Evolutionary conservation across 2,888 invertebrate genomes (phyloP), one percentile per base, ranked within the genome.

Genomic region (Hylaea fasciaria): DNA sequence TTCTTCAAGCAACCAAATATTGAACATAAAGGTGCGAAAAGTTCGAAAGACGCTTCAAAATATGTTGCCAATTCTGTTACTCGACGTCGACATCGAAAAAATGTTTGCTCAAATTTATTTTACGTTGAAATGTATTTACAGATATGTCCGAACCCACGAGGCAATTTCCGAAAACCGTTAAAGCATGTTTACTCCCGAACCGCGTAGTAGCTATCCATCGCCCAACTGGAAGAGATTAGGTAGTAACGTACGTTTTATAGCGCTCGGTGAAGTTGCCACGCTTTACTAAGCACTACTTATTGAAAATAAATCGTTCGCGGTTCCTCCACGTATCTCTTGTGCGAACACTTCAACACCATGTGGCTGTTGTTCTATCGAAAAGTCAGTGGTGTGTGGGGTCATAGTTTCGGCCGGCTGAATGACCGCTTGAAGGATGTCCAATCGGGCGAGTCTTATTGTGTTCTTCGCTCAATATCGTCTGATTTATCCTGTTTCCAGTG

Each of bases 391-490:
- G 64, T 69, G 75, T 65, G 67, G 59, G 56, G 56, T 60, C 61
- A 63, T 64, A 68, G 64, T 71, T 67, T 69, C 64, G 62, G 68
- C 64, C 55, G 61, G 70, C 71, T 69, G 69, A 69, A 74, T 68
- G 68, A 67, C 66, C 65, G 35, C 37, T 46, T 54, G 57, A 57
- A 47, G 49, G 65, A 64, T 70, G 69, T 58, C 62, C 67, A 71
- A 73, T 74, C 67, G 71, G 65, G 59, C 56, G 62, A 49, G 66
- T 55, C 64, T 67, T 60, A 54, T 57, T 57, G 29, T 55, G 69
- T 69, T 68, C 65, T 70, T 65, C 62, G 51, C 37, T 65, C 60
- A 55, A 62, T 57, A 50, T 59, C 55, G 56, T 41, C 52, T 64
- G 64, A 63, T 69, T 65, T 66, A 68, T 64, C 55, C 54, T 67